phyloP scores from a whole-genome alignment of 2,797 vertebrate species.

The Leptatherina wallacei region DNA sequence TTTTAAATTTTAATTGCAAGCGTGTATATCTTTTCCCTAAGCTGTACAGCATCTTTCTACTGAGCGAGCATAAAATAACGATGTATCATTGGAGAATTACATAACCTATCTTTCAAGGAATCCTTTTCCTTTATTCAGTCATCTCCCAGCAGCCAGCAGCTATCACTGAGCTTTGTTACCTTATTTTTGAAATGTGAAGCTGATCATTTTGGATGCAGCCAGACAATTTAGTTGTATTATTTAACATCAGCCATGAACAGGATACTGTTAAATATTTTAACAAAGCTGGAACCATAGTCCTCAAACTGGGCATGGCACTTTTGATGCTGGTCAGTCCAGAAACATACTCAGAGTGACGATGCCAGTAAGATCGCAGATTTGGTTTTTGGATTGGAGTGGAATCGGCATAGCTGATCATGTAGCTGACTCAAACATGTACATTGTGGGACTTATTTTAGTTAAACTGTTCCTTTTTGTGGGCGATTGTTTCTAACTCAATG shows the following conservation, averaged over 20 bases:
- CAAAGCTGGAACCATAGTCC: slow-evolving; percentile 22
- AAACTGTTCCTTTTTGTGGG: background rate
- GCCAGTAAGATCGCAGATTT: slow-evolving; percentile 43
- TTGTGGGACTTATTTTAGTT: background rate
- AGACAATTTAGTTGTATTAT: background rate
- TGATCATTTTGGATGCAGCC: background rate
- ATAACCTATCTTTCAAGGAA: background rate
- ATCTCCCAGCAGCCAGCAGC: background rate
- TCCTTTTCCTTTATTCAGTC: background rate
- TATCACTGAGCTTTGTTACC: background rate
- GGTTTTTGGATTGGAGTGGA: slow-evolving; percentile 35
- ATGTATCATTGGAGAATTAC: background rate
- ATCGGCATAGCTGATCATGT: slow-evolving; percentile 4
- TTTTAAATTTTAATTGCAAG: background rate
- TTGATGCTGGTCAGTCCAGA: slow-evolving; percentile 24
- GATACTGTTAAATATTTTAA: background rate
- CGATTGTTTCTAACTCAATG: background rate
- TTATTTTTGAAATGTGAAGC: background rate
- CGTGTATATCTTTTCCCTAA: background rate
- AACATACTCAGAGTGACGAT: slow-evolving; percentile 23
- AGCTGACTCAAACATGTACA: slow-evolving; percentile 4
- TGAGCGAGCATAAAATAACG: background rate
- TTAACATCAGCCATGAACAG: background rate
- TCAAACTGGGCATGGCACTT: slow-evolving; percentile 14
- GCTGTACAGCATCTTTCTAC: background rate